These are phyloP conservation scores for Recurvirostra avosetta DNA, from an alignment of 2,113 vertebrate genomes.

Conservation along the genomic window DNA sequence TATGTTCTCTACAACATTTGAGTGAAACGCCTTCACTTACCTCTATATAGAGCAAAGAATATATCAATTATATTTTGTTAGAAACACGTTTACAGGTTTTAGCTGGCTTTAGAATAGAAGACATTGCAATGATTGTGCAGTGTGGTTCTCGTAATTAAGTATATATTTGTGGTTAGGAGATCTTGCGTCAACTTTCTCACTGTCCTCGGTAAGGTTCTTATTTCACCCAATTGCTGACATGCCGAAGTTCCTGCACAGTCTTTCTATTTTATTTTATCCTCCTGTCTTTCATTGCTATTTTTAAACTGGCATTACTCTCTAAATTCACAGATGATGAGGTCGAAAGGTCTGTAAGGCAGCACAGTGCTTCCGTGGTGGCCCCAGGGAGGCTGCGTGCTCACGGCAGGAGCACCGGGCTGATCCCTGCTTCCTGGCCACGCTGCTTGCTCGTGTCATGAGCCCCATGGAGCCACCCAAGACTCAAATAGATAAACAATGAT, in stretches of 20 bases:
- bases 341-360: neutral
- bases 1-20: neutral
- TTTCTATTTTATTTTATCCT: neutral
- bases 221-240: neutral
- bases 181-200: neutral
- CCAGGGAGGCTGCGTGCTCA: fast-evolving
- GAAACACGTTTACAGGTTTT: neutral
- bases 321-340: neutral
- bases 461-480: neutral
- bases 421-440: neutral
- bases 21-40: neutral
- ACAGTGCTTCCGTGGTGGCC: too few species aligned
- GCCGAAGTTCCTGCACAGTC: neutral
- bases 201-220: neutral
- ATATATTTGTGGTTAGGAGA: neutral
- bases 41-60: neutral
- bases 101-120: neutral
- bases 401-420: neutral
- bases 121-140: neutral
- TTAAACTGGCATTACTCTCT: neutral
- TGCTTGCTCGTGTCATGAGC: fast-evolving
- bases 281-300: neutral
- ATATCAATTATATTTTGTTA: neutral
- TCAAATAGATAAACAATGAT: neutral
- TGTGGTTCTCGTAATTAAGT: neutral